Conservation (phyloP, 1,140 invertebrate genomes). For the Bradysia coprophila region DNA sequence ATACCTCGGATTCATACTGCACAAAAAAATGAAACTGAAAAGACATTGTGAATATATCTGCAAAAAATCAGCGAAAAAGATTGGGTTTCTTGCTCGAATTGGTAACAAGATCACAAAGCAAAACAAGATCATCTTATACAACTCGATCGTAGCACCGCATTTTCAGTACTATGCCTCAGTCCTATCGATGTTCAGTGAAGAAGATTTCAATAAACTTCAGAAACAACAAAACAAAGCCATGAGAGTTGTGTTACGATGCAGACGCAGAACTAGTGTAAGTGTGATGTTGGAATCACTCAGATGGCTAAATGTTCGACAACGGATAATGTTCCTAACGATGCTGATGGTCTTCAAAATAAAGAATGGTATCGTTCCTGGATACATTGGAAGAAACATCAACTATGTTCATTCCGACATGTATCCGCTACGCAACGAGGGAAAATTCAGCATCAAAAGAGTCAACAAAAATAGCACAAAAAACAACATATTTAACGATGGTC, state of each 20-base stretch:
- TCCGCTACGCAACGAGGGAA: too few species aligned
- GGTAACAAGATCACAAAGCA: conserved; percentile 1
- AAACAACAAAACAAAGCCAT: conserved; percentile 7
- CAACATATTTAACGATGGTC: too few species aligned
- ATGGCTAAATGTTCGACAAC: conserved; percentile 2
- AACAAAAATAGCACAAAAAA: too few species aligned
- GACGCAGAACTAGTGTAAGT: conserved; percentile 2
- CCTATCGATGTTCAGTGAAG: conserved; percentile 4
- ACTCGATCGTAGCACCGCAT: conserved; percentile 7
- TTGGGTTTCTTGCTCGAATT: conserved; percentile 5
- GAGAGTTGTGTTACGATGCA: conserved; percentile 4
- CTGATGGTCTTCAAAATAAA: too few species aligned
- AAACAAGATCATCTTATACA: conserved; percentile 4
- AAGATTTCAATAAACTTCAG: conserved; percentile 5
- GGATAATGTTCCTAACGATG: too few species aligned
- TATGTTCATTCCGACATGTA: too few species aligned
- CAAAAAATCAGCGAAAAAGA: background rate
- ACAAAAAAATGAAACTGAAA: conserved; percentile 4
- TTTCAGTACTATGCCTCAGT: conserved; percentile 6
- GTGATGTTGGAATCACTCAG: conserved; percentile 5
- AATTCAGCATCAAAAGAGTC: too few species aligned
- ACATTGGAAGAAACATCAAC: too few species aligned
- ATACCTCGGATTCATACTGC: conserved; percentile 6
- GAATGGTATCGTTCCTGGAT: too few species aligned
- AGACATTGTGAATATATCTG: conserved; percentile 5